Conservation (phyloP, 2,113 vertebrate species). For the Nesoenas mayeri region DNA sequence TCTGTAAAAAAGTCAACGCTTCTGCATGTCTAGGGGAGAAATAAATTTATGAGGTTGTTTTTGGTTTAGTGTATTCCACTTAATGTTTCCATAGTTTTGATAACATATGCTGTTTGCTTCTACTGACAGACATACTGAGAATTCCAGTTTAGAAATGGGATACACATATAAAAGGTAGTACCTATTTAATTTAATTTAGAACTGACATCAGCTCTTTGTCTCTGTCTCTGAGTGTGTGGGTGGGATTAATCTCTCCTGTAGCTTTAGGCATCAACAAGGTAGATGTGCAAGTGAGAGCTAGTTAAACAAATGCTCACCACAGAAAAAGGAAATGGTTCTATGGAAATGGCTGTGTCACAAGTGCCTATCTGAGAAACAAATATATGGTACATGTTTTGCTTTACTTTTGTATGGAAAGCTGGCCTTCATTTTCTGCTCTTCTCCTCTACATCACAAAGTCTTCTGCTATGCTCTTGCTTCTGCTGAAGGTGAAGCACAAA, state of each 20-base stretch:
- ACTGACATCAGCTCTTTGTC: not conserved
- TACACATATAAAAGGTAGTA: not conserved
- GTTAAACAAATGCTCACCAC: not conserved
- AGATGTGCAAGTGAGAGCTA: not conserved
- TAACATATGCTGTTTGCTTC: not conserved
- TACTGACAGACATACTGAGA: not conserved
- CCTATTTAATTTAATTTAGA: not conserved
- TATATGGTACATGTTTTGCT: not conserved
- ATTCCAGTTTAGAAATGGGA: not conserved
- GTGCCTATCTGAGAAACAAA: not conserved
- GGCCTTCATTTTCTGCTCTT: not conserved
- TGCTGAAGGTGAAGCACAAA: not conserved
- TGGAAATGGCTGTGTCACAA: not conserved
- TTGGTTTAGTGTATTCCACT: not conserved
- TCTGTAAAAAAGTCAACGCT: not conserved
- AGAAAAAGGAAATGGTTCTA: not conserved
- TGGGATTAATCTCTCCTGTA: not conserved
- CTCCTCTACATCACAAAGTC: fast-evolving
- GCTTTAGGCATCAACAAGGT: not conserved
- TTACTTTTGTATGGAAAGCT: not conserved
- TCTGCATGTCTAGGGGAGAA: not conserved
- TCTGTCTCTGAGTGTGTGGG: not conserved
- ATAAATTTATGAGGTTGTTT: not conserved
- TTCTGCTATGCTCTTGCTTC: not conserved
- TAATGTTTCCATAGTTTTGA: not conserved